Evolutionary conservation across 2,113 vertebrate genomes (phyloP).

Genomic region (Nansenia antarctica): DNA sequence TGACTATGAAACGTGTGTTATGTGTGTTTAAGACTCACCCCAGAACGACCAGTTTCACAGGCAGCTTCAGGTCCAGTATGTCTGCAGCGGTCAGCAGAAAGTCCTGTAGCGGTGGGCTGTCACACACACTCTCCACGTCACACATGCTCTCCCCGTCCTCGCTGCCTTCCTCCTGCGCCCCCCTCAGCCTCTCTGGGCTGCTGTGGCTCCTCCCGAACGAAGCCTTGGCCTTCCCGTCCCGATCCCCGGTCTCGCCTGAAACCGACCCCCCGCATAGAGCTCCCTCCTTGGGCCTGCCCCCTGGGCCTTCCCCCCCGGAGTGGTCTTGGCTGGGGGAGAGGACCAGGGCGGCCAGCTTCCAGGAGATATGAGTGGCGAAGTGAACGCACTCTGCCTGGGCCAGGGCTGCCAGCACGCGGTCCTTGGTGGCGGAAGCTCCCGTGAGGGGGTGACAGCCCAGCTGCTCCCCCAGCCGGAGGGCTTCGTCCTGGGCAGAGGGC

Average conservation of each 20-base stretch:
- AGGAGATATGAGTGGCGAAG: conserved; percentile 93
- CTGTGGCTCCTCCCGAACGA: conserved; percentile 79
- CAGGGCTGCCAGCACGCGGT: conserved; percentile 86
- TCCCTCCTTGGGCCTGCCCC: conserved; percentile 19
- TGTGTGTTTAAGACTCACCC: conserved; percentile 60
- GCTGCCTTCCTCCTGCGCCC: conserved; percentile 82
- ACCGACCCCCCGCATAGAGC: conserved; percentile 1
- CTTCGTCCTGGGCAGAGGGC: conserved; percentile 91
- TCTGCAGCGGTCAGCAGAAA: conserved; percentile 93
- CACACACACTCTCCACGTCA: conserved; percentile 85
- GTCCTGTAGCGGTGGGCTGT: conserved; percentile 89
- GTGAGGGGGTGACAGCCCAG: conserved; percentile 90
- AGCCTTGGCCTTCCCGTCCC: conserved; percentile 63
- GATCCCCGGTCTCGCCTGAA: conserved; percentile 1
- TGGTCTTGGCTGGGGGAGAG: conserved; percentile 81
- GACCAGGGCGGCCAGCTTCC: conserved; percentile 91
- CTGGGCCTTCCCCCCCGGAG: background rate
- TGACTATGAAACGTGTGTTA: too few species aligned
- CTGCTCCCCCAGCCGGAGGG: conserved; percentile 87
- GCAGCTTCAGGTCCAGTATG: conserved; percentile 85
- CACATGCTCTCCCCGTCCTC: conserved; percentile 86
- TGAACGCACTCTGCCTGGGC: conserved; percentile 91
- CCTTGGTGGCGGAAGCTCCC: conserved; percentile 85
- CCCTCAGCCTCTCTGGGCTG: too few species aligned
- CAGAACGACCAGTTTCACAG: conserved; percentile 87